Base-by-base conservation (phyloP, 2,888 invertebrate species). In the Gryllus longicercus region DNA sequence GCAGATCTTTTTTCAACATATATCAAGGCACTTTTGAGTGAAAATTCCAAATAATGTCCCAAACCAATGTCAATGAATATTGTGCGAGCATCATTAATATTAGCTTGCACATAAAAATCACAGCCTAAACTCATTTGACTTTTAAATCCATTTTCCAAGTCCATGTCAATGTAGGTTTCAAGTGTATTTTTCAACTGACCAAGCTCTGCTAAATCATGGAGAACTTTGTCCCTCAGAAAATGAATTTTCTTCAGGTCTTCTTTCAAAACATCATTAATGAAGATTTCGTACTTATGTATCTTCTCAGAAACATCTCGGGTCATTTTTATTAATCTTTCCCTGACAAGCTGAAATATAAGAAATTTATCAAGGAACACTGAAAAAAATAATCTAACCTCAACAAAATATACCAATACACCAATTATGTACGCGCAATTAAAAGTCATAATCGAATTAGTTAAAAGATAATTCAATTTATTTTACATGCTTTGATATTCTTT, bases 61-160 rank as follows among this genome's bases (percentile, higher is more conserved):
- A 93, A 90, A 0, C 96, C 96, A 81, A 96, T 88, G 85, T 94
- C 91, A 49, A 96, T 89, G 49, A 93, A 87, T 79, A 96, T 90
- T 75, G 87, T 89, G 0, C 92, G 90, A 1, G 92, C 88, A 85
- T 94, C 92, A 79, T 89, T 87, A 79, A 95, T 91, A 80, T 91
- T 88, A 0, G 95, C 95, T 86, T 95, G 93, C 86, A 94, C 92
- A 84, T 94, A 96, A 83, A 95, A 93, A 86, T 93, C 94, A 84
- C 93, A 93, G n/a, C 96, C 96, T 51, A 96, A 87, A 85, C 96
- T 94, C 50, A 96, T 90, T 87, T 93, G 90, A 0, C 93, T 92
- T 84, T 92, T 92, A 78, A 92, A 88, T 50, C 90, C 90, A 82
- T 88, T 87, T 10, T 90, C 88, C 0, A 89, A 85, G 4, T 88